These are phyloP conservation scores for Melanotaenia duboulayi DNA, from an alignment of 2,113 vertebrate species.

Conservation along the genomic window DNA sequence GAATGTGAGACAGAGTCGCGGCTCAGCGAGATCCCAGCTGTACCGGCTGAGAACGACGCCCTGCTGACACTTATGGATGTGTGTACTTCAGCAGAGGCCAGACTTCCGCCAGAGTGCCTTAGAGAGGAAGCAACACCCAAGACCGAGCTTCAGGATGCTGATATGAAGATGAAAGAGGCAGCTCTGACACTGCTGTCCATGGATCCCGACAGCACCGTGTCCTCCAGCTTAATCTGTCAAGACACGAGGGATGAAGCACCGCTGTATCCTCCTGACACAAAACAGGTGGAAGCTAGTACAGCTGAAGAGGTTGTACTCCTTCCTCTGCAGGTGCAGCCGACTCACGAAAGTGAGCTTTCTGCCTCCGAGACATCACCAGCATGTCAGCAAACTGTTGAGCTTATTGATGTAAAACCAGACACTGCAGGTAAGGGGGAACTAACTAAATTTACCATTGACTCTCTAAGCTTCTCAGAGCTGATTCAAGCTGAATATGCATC, in stretches of 20 bases:
- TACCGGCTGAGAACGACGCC: constrained; percentile 77
- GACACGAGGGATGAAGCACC: constrained; percentile 16
- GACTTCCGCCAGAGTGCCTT: constrained; percentile 23
- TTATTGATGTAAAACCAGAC: constrained; percentile 7
- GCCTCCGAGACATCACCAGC: constrained; percentile 3
- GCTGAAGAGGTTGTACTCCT: constrained; percentile 17
- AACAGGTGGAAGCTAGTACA: background rate
- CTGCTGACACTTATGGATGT: constrained; percentile 80
- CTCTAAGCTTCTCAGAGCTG: background rate
- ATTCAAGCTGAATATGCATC: background rate
- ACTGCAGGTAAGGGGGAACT: constrained; percentile 49
- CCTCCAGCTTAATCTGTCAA: constrained; percentile 48
- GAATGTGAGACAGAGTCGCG: constrained; percentile 56
- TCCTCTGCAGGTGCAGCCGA: background rate
- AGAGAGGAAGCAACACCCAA: constrained; percentile 18
- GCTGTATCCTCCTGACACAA: background rate
- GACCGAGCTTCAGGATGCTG: constrained; percentile 70
- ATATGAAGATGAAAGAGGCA: constrained; percentile 85
- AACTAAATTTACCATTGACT: background rate
- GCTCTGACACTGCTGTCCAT: constrained; percentile 86
- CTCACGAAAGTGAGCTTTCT: background rate
- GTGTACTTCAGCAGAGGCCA: constrained; percentile 70
- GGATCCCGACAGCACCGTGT: constrained; percentile 76
- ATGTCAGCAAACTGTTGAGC: constrained; percentile 9
- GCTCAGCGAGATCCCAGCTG: constrained; percentile 37